Evolutionary conservation across 2,888 invertebrate species (phyloP), one percentile per base, ranked within the genome.

Genomic region (Cotesia congregata): DNA sequence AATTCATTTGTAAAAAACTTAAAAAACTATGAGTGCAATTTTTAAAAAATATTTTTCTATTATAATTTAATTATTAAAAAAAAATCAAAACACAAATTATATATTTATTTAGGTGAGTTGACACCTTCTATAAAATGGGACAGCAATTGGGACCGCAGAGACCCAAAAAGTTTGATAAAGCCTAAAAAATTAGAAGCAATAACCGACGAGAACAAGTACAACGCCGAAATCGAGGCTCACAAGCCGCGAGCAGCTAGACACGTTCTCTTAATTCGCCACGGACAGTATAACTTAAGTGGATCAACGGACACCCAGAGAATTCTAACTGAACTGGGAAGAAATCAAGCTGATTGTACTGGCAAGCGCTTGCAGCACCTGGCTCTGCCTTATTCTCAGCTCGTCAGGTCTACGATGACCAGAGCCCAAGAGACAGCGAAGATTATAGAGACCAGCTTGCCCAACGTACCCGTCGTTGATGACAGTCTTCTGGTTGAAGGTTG

Each of bases 381-480:
- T 81, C 92, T 96, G 68, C 95, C 96, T 68, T 98, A 95, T 92
- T 94, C 95, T 62, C 89, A 92, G 38, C 90, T 99, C 30, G 92
- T 97, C 1, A 93, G 94, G 80, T 99, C 98, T 0, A 98, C 98
- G 0, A 97, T 99, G 98, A 93, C 94, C 0, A 91, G 99, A 80
- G 99, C 99, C 0, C 94, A 94, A 82, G 97, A 99, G 90, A 99
- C 99, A 0, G 96, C 96, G 0, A 91, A 92, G 9, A 93, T 98
- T 50, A 97, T 99, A 80, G 91, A 94, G 40, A 92, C 94, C 83
- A 92, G 92, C 84, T 90, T 98, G 67, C 92, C 90, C 5, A 89
- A 90, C 69, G 88, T 93, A 69, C 86, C 91, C 3, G 91, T 94
- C 0, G 91, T 92, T 75, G 91, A 94, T 82, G 96, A 96, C 86